Evolutionary conservation across 2,113 vertebrate species (phyloP).

Genomic region (Sisor rabdophorus): DNA sequence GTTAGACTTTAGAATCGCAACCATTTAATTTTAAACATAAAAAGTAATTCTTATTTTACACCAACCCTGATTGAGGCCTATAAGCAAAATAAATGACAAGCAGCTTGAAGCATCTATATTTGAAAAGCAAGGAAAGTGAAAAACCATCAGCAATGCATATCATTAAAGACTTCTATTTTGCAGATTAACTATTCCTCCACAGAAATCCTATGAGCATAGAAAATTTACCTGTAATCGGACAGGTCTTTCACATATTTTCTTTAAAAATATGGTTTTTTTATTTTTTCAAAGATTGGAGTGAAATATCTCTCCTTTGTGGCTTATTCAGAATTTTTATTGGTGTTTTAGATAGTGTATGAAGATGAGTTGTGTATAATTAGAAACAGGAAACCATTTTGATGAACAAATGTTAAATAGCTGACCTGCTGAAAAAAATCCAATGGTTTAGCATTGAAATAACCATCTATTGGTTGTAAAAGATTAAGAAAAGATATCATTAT

Average conservation of each 20-base stretch:
- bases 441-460: background rate
- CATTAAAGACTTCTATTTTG: slow-evolving; percentile 11
- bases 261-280: background rate
- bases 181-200: slow-evolving; percentile 25
- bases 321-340: background rate
- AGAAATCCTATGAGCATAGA: slow-evolving; percentile 23
- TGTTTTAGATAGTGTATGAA: background rate
- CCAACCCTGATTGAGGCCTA: slow-evolving; percentile 36
- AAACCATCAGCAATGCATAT: slow-evolving; percentile 29
- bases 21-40: slow-evolving; percentile 12
- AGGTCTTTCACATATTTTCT: slow-evolving; percentile 6
- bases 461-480: background rate
- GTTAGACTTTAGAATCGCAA: background rate
- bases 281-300: background rate
- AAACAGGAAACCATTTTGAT: background rate
- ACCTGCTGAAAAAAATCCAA: slow-evolving; percentile 9
- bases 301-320: background rate
- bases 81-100: slow-evolving; percentile 2
- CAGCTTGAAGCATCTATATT: slow-evolving; percentile 37
- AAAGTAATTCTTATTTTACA: slow-evolving; percentile 25
- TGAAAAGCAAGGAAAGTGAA: slow-evolving; percentile 26
- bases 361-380: background rate
- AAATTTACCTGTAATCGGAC: slow-evolving; percentile 34
- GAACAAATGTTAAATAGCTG: background rate
- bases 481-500: slow-evolving; percentile 4